phyloP scores from a whole-genome alignment of 2,797 vertebrate species.

The Natrix natrix region DNA sequence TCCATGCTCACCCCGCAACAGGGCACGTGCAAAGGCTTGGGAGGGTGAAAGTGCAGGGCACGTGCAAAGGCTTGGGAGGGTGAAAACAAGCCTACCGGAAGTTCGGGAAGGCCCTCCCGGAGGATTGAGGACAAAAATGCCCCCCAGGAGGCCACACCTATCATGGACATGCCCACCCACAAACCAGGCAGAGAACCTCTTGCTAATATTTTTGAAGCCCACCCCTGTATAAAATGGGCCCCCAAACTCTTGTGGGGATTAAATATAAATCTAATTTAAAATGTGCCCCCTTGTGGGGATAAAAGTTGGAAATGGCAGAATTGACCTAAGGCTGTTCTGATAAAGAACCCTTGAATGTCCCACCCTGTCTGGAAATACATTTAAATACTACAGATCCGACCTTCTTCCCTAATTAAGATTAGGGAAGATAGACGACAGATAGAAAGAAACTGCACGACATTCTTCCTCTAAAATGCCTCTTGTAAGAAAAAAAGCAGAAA shows the following conservation, averaged over 20 bases:
- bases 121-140: too few species aligned
- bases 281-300: not conserved
- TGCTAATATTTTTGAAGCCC: too few species aligned
- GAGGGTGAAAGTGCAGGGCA: too few species aligned
- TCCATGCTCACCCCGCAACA: too few species aligned
- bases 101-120: too few species aligned
- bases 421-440: constrained; percentile 4
- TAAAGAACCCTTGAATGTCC: not conserved
- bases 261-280: not conserved
- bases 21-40: too few species aligned
- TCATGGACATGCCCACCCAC: too few species aligned
- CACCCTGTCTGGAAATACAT: not conserved
- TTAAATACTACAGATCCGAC: not conserved
- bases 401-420: not conserved
- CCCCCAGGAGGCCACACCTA: too few species aligned
- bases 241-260: not conserved
- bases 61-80: too few species aligned
- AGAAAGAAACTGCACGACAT: not conserved
- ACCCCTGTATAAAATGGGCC: not conserved
- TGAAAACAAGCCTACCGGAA: too few species aligned
- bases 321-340: not conserved
- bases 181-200: too few species aligned
- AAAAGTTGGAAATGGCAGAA: not conserved
- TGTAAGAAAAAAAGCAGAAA: constrained; percentile 10
- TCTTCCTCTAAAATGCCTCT: not conserved